Conservation (phyloP, 1,140 invertebrate genomes). For the Homarus americanus region DNA sequence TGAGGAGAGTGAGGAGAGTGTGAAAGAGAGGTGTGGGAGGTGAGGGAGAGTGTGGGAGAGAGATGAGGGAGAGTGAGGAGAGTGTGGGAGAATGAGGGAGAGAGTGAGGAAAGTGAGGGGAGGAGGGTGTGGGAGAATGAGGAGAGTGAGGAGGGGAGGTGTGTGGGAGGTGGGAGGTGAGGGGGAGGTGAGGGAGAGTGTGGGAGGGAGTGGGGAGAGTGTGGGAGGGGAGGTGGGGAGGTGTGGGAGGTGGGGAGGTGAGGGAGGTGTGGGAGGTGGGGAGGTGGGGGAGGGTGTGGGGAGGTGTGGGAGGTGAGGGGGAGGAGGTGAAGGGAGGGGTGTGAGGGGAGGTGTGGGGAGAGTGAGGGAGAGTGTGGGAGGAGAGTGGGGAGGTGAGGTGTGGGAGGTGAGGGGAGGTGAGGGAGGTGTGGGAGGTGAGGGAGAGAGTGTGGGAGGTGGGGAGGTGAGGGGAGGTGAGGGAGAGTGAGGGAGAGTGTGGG, state of each 20-base stretch:
- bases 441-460: not conserved
- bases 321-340: not conserved
- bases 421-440: not conserved
- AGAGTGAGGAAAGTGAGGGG: not conserved
- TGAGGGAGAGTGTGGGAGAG: not conserved
- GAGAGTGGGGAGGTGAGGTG: not conserved
- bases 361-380: not conserved
- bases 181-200: no score
- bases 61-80: not conserved
- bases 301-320: no score
- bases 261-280: no score
- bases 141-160: not conserved
- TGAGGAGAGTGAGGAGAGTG: not conserved
- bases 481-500: not conserved
- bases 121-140: not conserved
- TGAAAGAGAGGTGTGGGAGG: slow-evolving; percentile 1
- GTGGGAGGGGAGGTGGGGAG: no score
- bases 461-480: not conserved
- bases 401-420: not conserved
- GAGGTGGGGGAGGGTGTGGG: no score
- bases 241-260: no score
- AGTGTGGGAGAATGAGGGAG: not conserved
- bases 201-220: no score
- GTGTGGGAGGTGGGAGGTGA: no score
- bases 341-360: not conserved